These are phyloP conservation scores for Sisor rabdophorus DNA, from an alignment of 2,113 vertebrate species.

Conservation along the genomic window DNA sequence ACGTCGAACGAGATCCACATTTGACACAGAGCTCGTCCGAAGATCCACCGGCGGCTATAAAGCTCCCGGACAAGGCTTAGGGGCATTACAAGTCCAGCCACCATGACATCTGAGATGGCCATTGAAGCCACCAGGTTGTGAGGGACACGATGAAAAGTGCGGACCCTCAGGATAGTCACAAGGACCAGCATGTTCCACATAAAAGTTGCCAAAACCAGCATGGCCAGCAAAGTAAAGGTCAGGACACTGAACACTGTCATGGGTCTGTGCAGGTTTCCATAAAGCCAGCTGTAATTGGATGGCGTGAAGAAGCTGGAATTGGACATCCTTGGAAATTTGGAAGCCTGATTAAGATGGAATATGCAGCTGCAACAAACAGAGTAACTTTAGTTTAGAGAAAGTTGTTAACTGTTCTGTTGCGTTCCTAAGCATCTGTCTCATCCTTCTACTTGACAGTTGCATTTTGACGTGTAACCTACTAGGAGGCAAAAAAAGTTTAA, in stretches of 20 bases:
- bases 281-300: slow-evolving; percentile 36
- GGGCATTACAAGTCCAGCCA: slow-evolving; percentile 79
- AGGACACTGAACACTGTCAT: slow-evolving; percentile 67
- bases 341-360: neutral
- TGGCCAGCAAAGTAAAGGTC: slow-evolving; percentile 69
- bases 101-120: slow-evolving; percentile 77
- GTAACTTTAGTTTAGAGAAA: neutral
- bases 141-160: slow-evolving; percentile 77
- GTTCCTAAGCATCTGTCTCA: slow-evolving; percentile 19
- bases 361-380: slow-evolving; percentile 6
- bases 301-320: slow-evolving; percentile 19
- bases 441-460: slow-evolving; percentile 12
- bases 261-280: slow-evolving; percentile 23
- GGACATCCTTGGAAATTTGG: slow-evolving; percentile 9
- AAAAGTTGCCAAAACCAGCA: slow-evolving; percentile 75
- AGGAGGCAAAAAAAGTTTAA: slow-evolving; percentile 4
- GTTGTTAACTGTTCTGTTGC: neutral
- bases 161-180: slow-evolving; percentile 76
- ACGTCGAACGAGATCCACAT: slow-evolving; percentile 78
- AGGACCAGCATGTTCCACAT: slow-evolving; percentile 79
- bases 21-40: slow-evolving; percentile 74
- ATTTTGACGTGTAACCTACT: slow-evolving; percentile 36
- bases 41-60: slow-evolving; percentile 69
- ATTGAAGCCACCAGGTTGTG: slow-evolving; percentile 82
- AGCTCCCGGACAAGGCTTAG: slow-evolving; percentile 75